These are phyloP conservation scores for Sigmodon hispidus DNA, from an alignment of 2,113 vertebrate genomes.

Conservation along the genomic window DNA sequence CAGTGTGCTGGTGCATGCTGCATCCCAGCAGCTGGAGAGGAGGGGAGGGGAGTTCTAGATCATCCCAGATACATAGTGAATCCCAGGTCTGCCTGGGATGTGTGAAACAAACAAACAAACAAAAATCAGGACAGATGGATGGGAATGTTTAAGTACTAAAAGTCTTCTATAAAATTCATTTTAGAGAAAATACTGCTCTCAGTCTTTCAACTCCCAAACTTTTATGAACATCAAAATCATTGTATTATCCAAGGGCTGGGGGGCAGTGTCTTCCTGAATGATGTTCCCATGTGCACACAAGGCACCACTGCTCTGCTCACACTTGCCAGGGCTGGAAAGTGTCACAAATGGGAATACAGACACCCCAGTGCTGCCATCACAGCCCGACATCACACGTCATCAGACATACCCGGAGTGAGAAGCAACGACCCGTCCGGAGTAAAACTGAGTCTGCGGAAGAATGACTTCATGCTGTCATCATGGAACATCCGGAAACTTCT, in stretches of 20 bases:
- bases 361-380: rapidly evolving
- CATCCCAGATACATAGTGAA: neutral
- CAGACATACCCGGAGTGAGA: conserved; percentile 91
- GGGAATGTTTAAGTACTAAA: neutral
- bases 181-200: neutral
- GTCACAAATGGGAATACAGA: neutral
- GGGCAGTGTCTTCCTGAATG: neutral
- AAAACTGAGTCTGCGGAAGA: conserved; percentile 96
- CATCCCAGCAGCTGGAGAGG: neutral
- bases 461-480: conserved; percentile 98
- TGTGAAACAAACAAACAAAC: neutral
- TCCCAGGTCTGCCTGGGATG: neutral
- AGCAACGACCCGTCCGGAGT: conserved; percentile 96
- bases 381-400: neutral
- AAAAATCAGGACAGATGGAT: neutral
- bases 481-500: conserved; percentile 96
- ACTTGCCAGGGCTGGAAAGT: neutral
- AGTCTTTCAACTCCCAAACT: neutral
- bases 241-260: neutral
- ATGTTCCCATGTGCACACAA: neutral
- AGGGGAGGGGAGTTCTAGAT: neutral
- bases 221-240: neutral
- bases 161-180: neutral
- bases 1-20: neutral
- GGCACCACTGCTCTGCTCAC: neutral